phyloP scores from a whole-genome alignment of 2,113 vertebrate genomes.

The Otus sunia region DNA sequence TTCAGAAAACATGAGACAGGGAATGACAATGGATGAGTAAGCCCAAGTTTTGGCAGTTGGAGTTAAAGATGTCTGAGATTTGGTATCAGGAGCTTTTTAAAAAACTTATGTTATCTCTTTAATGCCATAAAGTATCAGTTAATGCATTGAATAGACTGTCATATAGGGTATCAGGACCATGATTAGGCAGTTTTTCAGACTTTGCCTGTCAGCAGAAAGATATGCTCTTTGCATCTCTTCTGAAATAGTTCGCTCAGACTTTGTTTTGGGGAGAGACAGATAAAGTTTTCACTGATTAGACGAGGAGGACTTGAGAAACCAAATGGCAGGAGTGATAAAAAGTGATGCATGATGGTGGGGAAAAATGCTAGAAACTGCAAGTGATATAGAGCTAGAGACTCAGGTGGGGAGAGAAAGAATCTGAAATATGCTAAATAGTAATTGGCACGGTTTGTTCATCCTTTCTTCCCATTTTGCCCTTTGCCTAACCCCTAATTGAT shows the following conservation, averaged over 20 bases:
- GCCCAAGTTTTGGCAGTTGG: neutral
- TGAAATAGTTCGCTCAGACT: neutral
- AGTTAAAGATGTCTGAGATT: neutral
- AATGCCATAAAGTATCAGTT: neutral
- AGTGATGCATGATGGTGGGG: neutral
- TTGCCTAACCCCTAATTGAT: neutral
- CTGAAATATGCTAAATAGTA: neutral
- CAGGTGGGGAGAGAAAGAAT: neutral
- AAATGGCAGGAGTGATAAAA: neutral
- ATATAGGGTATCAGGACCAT: neutral
- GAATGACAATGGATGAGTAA: neutral
- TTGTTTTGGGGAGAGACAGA: neutral
- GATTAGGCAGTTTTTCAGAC: neutral
- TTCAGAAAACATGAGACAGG: neutral
- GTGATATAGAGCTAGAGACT: neutral
- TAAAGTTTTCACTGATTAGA: neutral
- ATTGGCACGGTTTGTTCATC: neutral
- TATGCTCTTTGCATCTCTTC: neutral
- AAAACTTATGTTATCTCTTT: neutral
- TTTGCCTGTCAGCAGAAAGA: conserved; percentile 1
- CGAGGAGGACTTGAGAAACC: neutral
- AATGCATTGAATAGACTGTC: neutral
- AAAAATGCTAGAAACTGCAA: neutral
- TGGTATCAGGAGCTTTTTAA: neutral
- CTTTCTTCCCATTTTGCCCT: neutral